Conservation (phyloP, 2,113 vertebrate species). For the Coptodon bakossiorum region DNA sequence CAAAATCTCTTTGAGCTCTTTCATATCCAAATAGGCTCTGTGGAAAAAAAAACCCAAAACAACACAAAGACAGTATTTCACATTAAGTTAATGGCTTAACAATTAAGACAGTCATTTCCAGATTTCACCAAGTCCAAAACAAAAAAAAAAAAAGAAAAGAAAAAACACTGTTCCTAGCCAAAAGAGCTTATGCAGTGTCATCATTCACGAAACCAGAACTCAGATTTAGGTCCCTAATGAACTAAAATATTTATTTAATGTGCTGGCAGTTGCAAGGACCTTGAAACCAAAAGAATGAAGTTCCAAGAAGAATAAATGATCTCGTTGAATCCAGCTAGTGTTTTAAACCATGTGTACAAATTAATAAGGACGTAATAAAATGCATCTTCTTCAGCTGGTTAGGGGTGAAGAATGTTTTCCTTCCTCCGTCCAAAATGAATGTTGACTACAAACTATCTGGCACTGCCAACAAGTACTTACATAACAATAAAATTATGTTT, state of each 20-base stretch:
- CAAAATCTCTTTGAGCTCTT: constrained; percentile 93
- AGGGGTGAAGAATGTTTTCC: neutral
- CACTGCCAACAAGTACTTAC: neutral
- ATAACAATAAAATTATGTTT: neutral
- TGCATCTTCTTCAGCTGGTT: neutral
- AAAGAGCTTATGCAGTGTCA: neutral
- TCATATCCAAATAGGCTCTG: constrained; percentile 96
- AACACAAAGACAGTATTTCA: neutral
- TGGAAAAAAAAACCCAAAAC: neutral
- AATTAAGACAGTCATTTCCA: neutral
- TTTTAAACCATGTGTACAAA: neutral
- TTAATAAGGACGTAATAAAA: neutral
- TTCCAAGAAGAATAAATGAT: neutral
- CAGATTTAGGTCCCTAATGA: neutral
- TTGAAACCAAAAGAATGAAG: neutral
- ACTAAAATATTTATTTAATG: neutral
- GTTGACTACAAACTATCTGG: neutral
- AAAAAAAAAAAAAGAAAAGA: neutral
- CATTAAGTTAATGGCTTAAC: neutral
- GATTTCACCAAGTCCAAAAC: neutral
- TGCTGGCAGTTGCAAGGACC: neutral
- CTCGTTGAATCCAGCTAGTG: neutral
- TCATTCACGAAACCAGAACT: neutral
- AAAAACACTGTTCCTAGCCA: neutral
- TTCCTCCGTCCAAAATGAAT: neutral